phyloP scores from a whole-genome alignment of 1,140 invertebrate genomes.

The Pseudomyrmex dendroicus region DNA sequence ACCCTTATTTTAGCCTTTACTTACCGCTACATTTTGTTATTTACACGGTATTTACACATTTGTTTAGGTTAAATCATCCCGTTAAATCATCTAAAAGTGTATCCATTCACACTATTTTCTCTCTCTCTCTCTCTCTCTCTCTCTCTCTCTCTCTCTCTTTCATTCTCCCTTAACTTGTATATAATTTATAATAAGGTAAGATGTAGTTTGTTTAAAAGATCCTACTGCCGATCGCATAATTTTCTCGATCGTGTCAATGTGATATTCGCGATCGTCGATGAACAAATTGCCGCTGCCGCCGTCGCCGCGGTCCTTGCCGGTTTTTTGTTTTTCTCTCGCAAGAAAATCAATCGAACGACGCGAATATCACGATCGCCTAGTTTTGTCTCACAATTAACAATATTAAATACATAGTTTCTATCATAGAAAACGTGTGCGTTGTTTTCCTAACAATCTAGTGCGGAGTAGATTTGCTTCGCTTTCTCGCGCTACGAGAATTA shows the following conservation, averaged over 20 bases:
- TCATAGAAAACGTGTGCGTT: slow-evolving; percentile 76
- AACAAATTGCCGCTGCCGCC: too few relatives aligned
- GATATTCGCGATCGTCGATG: slow-evolving; percentile 3
- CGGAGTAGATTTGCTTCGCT: slow-evolving; percentile 60
- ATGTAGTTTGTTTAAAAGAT: too few relatives aligned
- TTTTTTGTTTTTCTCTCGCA: background rate
- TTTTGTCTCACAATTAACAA: slow-evolving; percentile 38
- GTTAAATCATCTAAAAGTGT: slow-evolving; percentile 36
- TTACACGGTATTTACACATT: slow-evolving; percentile 76
- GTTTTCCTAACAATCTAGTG: slow-evolving; percentile 69
- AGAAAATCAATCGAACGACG: slow-evolving; percentile 14
- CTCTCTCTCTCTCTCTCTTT: slow-evolving; percentile 5
- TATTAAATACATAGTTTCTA: slow-evolving; percentile 62
- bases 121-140: background rate
- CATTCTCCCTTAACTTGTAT: background rate
- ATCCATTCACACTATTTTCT: slow-evolving; percentile 5
- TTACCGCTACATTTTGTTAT: slow-evolving; percentile 65
- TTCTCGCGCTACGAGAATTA: slow-evolving; percentile 41
- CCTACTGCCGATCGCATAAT: background rate
- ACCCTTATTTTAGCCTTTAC: slow-evolving; percentile 45
- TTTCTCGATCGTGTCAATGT: slow-evolving; percentile 6
- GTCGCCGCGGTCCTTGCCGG: too few relatives aligned
- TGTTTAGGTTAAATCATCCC: slow-evolving; percentile 23
- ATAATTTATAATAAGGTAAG: too few relatives aligned
- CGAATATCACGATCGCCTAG: slow-evolving; percentile 18